Base-by-base conservation (phyloP, 2,888 invertebrate genomes). In the Scaptomyza caliginosa region DNA sequence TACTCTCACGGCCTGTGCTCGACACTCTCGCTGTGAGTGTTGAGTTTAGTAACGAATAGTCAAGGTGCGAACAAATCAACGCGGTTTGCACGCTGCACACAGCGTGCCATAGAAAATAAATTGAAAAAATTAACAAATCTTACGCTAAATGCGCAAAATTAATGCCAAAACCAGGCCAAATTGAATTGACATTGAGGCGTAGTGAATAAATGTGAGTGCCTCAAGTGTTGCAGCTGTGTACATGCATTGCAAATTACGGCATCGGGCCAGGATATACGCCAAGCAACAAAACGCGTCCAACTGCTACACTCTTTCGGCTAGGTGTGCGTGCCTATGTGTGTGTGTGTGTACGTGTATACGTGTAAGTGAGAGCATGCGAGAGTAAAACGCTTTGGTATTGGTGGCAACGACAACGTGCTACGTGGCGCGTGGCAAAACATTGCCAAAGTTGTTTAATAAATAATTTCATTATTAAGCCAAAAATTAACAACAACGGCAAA, bases 51-150 rank as follows among this genome's bases (percentile, higher is more conserved):
- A 81, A 84, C 84, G 84, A 88, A 87, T 85, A 74, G 74, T 69
- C 70, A 79, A 88, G 86, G 89, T 86, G 82, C 75, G 88, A 86
- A 77, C 84, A 84, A 83, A 88, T 88, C 88, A 77, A 83, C 86
- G 88, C 88, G 86, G 88, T 86, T 83, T 77, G 77, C 88, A 86
- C 81, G 77, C 87, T 77, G 74, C 64, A 75, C 72, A 77, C 74
- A 64, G 64, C 60, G 68, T 70, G 86, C 50, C 59, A 72, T 65
- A 45, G 66, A 79, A 84, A 84, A 79, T 73, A 77, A 84, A 68
- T 86, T 64, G 38, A 43, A 56, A 84, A 79, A 75, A 79, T 74
- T 83, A 71, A 11, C 52, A 74, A 84, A 79, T 36, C 40, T 48
- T 19, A 23, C 40, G 62, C 54, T 52, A 64, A 71, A 59, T 68